Base-by-base conservation (phyloP, 1,140 invertebrate genomes). In the Lordiphosa stackelbergi region DNA sequence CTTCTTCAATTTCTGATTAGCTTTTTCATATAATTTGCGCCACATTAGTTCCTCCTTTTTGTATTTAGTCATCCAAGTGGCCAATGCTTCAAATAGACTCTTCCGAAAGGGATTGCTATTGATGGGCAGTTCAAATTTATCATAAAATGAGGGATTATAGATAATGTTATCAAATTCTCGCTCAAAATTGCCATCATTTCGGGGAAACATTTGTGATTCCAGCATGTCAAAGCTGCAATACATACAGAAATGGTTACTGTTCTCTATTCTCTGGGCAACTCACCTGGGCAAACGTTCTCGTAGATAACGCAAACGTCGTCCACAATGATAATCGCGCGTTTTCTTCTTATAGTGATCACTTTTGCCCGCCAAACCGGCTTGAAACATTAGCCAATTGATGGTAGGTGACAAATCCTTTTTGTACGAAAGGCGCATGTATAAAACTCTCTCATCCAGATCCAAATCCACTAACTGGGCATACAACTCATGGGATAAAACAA, bases 201-300 rank as follows among this genome's bases (percentile, higher is more conserved):
- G 10, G 9, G 71, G 58, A 55, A 54, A 42, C 9, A 53, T 5
- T 2, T 53, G 16, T 0, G 43, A 34, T 22, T 74, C 71, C 24
- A 74, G 53, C 55, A 74, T 74, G 0, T 69, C 41, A 13, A 68
- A 66, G 40, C 69, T 66, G 31, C 3, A 10, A 11, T 19, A 19
- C 3, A n/a, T 4, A 13, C 5, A 28, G 7, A 2, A 8, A 16
- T 16, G 16, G n/a, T n/a, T n/a, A n/a, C n/a, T n/a, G n/a, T n/a
- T n/a, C n/a, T n/a, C n/a, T n/a, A n/a, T n/a, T n/a, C n/a, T n/a
- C n/a, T n/a, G n/a, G n/a, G n/a, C n/a, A n/a, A n/a, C 19, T n/a
- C 0, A 75, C 73, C 46, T 60, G 9, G 73, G 73, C 16, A 75
- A 31, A 4, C 38, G 43, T 31, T 75, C 73, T 3, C 73, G 48